Conservation (phyloP, 1,140 invertebrate species). For the Calephelis nemesis region DNA sequence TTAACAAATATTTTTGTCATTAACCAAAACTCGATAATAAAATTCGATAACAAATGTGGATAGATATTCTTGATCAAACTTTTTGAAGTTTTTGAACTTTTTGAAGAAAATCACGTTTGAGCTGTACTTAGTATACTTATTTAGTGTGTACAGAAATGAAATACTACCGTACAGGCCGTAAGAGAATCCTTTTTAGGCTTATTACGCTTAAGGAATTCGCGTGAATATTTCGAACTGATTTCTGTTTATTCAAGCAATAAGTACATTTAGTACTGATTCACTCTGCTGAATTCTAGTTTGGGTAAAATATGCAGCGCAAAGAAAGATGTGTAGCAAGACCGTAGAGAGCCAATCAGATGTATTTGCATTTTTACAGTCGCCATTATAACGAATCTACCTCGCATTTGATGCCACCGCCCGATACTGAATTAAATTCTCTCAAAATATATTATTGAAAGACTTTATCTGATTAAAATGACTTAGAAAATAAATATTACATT, state of each 20-base stretch:
- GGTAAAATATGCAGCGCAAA: conserved; percentile 44
- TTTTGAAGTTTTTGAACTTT: too few relatives aligned
- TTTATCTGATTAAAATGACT: conserved; percentile 7
- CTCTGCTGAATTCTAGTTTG: conserved; percentile 38
- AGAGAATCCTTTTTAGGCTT: conserved; percentile 39
- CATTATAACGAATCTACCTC: conserved; percentile 46
- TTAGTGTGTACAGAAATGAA: conserved; percentile 29
- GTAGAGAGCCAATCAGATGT: conserved; percentile 54
- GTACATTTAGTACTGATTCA: conserved; percentile 41
- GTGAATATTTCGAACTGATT: conserved; percentile 46
- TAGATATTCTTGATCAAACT: too few relatives aligned
- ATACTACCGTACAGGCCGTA: conserved; percentile 36
- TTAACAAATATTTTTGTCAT: too few relatives aligned
- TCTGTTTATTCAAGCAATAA: conserved; percentile 47
- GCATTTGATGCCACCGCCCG: conserved; percentile 41
- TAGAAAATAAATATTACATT: conserved; percentile 11
- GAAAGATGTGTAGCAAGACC: conserved; percentile 41
- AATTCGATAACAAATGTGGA: too few relatives aligned
- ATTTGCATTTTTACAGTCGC: conserved; percentile 62
- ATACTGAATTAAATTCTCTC: conserved; percentile 49
- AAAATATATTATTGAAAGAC: conserved; percentile 33
- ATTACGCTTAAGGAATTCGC: conserved; percentile 47
- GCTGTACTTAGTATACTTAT: conserved; percentile 33
- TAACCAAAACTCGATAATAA: too few relatives aligned
- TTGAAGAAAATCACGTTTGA: conserved; percentile 37